Percentiles rank a stretch among this genome's conserved stretches.
phyloP scores from a whole-genome alignment of 1,140 invertebrate species.

The Trichonephila clavata region DNA sequence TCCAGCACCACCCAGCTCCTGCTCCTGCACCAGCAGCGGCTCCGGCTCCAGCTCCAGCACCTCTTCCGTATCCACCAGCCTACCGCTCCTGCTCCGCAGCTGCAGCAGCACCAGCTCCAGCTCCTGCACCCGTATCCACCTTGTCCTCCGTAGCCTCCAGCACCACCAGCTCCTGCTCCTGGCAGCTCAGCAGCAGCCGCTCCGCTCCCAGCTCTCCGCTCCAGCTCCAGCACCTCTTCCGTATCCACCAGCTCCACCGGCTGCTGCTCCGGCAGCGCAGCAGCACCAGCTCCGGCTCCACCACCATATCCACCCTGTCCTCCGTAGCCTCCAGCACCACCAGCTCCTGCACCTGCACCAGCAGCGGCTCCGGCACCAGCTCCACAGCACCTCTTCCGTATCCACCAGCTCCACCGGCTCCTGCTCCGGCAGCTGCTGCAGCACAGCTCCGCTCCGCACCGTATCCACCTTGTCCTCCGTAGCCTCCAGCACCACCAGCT shows the following conservation, averaged over 20 bases:
- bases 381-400: neutral
- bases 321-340: neutral
- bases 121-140: neutral
- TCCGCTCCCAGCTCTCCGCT: too few species aligned
- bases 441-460: neutral
- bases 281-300: neutral
- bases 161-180: too few species aligned
- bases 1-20: neutral
- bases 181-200: too few species aligned
- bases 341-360: too few species aligned
- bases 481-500: neutral
- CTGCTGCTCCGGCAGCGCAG: neutral
- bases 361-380: neutral
- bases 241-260: neutral
- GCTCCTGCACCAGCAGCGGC: neutral
- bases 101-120: neutral
- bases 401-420: neutral
- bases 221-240: neutral
- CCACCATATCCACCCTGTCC: neutral
- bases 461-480: too few species aligned
- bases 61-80: neutral
- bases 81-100: neutral
- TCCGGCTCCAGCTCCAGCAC: neutral
- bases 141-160: neutral
- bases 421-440: neutral